Percentiles rank a stretch among this genome's conserved stretches.
Conservation (phyloP, 2,888 invertebrate genomes). For the Helleia helle region DNA sequence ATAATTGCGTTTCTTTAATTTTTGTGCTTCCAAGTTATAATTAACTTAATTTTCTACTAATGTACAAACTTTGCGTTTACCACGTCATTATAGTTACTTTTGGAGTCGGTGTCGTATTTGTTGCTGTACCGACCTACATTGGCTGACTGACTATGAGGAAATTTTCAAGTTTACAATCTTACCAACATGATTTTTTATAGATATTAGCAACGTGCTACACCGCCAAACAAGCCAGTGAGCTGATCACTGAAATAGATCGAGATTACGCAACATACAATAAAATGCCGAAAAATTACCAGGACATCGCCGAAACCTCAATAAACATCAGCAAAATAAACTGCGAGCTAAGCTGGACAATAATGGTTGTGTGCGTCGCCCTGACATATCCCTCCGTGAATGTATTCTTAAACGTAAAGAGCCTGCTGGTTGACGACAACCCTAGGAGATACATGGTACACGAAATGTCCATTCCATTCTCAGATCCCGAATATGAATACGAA, state of each 20-base stretch:
- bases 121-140: too few relatives aligned
- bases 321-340: constrained; percentile 27
- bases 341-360: constrained; percentile 33
- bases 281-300: constrained; percentile 20
- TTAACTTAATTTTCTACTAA: too few relatives aligned
- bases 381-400: constrained; percentile 36
- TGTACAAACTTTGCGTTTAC: too few relatives aligned
- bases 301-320: constrained; percentile 22
- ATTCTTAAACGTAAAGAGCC: constrained; percentile 28
- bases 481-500: constrained; percentile 28
- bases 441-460: constrained; percentile 44
- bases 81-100: too few relatives aligned
- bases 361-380: constrained; percentile 26
- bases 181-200: too few relatives aligned
- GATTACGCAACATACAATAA: constrained; percentile 32
- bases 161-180: too few relatives aligned
- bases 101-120: too few relatives aligned
- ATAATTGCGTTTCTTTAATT: too few relatives aligned
- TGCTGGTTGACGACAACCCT: constrained; percentile 25
- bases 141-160: too few relatives aligned
- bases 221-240: too few relatives aligned
- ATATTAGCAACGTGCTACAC: too few relatives aligned
- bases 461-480: constrained; percentile 28
- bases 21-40: too few relatives aligned
- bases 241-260: constrained; percentile 36